Base-by-base conservation (phyloP, 30 jellyfish, hydroid and myxozoan species). In the Pseudorhiza aurosa region DNA sequence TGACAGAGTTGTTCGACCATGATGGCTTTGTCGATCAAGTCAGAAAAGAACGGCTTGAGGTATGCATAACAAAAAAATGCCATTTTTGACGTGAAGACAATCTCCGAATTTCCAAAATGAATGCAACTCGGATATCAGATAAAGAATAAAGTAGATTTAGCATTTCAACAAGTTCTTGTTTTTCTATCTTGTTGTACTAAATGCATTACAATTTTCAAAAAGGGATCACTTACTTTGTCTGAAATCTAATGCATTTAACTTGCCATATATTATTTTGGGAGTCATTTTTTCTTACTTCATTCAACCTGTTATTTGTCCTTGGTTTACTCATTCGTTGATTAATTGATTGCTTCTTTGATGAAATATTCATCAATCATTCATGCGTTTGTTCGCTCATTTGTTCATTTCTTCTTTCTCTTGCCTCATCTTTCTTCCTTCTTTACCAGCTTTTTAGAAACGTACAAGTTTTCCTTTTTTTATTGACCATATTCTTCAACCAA, bases 11-110 rank as follows among this genome's bases (percentile, higher is more conserved):
- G 58, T 93, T 93, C 57, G 97, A 93, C 65, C 95, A 93, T 56
- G 97, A 93, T 37, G 99, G 94, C 14, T 37, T 33, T 45, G 88
- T 80, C 14, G 99, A 93, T 69, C 91, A 86, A 63, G 88, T 81
- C 12, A 82, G 89, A 39, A 93, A 85, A 51, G 97, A 59, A 24
- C 72, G 99, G 18, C 72, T 70, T 24, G 89, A 93, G 90, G 99
- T 86, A 67, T 27, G 45, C 19, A 25, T 3, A 10, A 37, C 15
- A 7, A 30, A 58, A 24, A 26, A n/a, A n/a, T n/a, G n/a, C n/a
- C n/a, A n/a, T n/a, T n/a, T n/a, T n/a, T n/a, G n/a, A n/a, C n/a
- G n/a, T n/a, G n/a, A n/a, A n/a, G n/a, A n/a, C n/a, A n/a, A n/a
- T n/a, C n/a, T n/a, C n/a, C n/a, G n/a, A n/a, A n/a, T n/a, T n/a